Percentiles rank a stretch among this genome's conserved stretches.
Conservation (phyloP, 2,888 invertebrate genomes). For the Cephus rjabovi region DNA sequence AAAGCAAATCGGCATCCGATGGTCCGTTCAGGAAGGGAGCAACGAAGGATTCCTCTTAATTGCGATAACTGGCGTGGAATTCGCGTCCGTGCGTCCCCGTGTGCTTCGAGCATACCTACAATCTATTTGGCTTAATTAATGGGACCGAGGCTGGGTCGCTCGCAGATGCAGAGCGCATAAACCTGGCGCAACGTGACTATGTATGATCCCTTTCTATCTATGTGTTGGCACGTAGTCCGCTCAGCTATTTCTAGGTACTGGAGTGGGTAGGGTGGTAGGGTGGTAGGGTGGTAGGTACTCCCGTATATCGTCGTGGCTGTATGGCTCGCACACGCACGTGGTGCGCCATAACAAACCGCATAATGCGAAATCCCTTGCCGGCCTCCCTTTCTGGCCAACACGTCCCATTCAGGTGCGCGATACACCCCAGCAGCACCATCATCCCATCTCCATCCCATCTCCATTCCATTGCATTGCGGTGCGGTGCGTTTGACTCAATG, state of each 20-base stretch:
- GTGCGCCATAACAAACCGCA: conserved; percentile 37
- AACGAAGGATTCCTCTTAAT: neutral
- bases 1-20: neutral
- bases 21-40: neutral
- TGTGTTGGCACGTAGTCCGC: conserved; percentile 19
- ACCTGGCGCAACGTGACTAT: conserved; percentile 23
- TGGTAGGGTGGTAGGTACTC: neutral
- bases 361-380: conserved; percentile 37
- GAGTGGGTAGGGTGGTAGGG: neutral
- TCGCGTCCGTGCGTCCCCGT: neutral
- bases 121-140: conserved; percentile 29
- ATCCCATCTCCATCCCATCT: no score
- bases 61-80: neutral
- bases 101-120: neutral
- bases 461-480: neutral
- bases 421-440: conserved; percentile 19
- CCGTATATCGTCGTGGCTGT: neutral
- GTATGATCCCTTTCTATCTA: conserved; percentile 7
- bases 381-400: conserved; percentile 29
- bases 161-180: conserved; percentile 23
- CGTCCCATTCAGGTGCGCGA: conserved; percentile 31
- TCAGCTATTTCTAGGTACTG: neutral
- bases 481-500: neutral
- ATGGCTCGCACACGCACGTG: neutral
- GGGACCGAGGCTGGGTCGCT: conserved; percentile 23